A percentile compares a stretch with the other conserved stretches of the same genome.
Conservation (phyloP, 1,140 invertebrate species). For the Philotrypesis tridentata region DNA sequence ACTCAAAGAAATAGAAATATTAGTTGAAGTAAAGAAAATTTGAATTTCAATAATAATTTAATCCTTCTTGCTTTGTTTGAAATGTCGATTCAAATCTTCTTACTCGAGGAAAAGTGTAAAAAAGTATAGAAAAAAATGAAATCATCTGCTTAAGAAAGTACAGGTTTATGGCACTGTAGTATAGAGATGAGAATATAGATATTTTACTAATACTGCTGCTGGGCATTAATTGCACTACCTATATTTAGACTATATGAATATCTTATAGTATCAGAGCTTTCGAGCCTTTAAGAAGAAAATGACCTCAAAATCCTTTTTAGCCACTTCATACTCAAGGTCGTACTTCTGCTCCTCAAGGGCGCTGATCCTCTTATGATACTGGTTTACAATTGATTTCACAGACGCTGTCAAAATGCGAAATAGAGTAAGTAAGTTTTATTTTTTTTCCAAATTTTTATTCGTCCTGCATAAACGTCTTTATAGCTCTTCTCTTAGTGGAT, state of each 20-base stretch:
- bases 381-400: conserved; percentile 89
- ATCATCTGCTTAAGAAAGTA: conserved; percentile 11
- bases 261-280: conserved; percentile 50
- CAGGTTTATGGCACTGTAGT: background rate
- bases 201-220: conserved; percentile 21
- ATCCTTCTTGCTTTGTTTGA: background rate
- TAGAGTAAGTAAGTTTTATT: conserved; percentile 4
- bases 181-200: conserved; percentile 34
- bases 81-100: background rate
- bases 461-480: background rate
- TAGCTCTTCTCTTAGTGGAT: background rate
- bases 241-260: conserved; percentile 47
- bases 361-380: conserved; percentile 90
- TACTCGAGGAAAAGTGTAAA: background rate
- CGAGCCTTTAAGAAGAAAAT: conserved; percentile 41
- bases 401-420: conserved; percentile 77
- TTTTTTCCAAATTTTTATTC: background rate
- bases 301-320: conserved; percentile 93
- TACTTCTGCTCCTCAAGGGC: conserved; percentile 95
- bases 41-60: background rate
- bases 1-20: conserved; percentile 14
- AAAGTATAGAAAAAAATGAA: conserved; percentile 1
- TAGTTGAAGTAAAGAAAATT: background rate
- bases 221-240: conserved; percentile 62
- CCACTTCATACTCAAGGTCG: conserved; percentile 96